Percentiles rank a stretch among this genome's conserved stretches.
Conservation (phyloP, 2,797 vertebrate genomes). For the Hydrocynus forskahlii region DNA sequence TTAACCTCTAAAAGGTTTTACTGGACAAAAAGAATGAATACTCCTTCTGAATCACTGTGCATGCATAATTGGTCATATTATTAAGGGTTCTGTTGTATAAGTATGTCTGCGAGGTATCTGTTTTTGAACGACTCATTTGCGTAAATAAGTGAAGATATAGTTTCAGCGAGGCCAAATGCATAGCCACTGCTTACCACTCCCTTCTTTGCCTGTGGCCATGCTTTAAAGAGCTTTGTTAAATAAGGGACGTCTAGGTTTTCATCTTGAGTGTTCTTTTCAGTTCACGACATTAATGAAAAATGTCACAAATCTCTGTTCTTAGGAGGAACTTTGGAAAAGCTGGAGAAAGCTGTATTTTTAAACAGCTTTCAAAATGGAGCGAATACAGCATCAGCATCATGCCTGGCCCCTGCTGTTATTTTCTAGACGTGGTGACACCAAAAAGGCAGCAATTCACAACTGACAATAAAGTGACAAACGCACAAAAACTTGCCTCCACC, state of each 20-base stretch:
- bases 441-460: neutral
- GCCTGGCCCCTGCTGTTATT: conserved; percentile 13
- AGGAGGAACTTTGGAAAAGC: neutral
- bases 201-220: neutral
- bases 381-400: neutral
- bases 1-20: neutral
- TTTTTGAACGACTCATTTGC: neutral
- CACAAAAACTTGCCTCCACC: neutral
- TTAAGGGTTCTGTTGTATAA: neutral
- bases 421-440: neutral
- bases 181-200: neutral
- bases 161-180: neutral
- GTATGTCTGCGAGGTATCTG: neutral
- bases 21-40: too few relatives aligned
- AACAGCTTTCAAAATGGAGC: conserved; percentile 15
- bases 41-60: neutral
- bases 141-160: neutral
- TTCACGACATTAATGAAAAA: neutral
- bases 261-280: neutral
- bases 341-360: conserved; percentile 13
- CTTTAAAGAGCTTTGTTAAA: neutral
- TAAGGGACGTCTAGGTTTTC: conserved; percentile 54
- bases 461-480: conserved; percentile 9
- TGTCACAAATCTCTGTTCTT: conserved; percentile 8
- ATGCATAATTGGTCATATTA: neutral